phyloP scores from a whole-genome alignment of 2,113 vertebrate genomes.

The Pogonocichla stellata region DNA sequence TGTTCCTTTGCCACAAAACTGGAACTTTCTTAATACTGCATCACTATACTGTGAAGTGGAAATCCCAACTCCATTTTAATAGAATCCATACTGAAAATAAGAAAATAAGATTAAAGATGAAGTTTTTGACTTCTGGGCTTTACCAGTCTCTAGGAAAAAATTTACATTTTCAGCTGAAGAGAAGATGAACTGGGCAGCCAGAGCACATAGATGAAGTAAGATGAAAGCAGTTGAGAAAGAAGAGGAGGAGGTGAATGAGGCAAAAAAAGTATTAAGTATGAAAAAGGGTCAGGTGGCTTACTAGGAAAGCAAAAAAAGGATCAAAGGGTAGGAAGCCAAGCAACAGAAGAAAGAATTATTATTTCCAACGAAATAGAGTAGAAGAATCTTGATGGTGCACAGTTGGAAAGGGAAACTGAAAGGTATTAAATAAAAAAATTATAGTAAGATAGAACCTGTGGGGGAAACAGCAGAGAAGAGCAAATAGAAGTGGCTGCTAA shows the following conservation, averaged over 20 bases:
- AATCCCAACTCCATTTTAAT: constrained; percentile 20
- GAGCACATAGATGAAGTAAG: constrained; percentile 38
- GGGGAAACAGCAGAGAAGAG: not conserved
- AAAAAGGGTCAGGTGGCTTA: constrained; percentile 9
- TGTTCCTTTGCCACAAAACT: constrained; percentile 21
- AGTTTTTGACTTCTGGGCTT: constrained; percentile 39
- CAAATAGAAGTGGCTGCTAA: not conserved
- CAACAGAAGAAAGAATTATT: not conserved
- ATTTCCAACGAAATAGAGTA: constrained; percentile 48
- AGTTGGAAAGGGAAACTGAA: not conserved
- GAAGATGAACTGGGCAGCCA: constrained; percentile 1
- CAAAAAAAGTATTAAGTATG: not conserved
- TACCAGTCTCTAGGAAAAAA: constrained; percentile 5
- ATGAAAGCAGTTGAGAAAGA: constrained; percentile 38
- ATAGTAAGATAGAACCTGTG: not conserved
- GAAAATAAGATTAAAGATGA: constrained; percentile 62
- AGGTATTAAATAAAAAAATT: constrained; percentile 21
- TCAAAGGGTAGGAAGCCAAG: constrained; percentile 17
- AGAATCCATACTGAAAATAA: constrained; percentile 44
- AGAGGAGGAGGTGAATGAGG: not conserved
- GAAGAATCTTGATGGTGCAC: not conserved
- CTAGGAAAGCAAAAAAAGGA: not conserved
- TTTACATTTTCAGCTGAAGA: constrained; percentile 10
- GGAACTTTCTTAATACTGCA: constrained; percentile 23
- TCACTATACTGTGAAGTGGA: constrained; percentile 30